Conservation (phyloP, 2,113 vertebrate species). For the Platichthys stellatus region DNA sequence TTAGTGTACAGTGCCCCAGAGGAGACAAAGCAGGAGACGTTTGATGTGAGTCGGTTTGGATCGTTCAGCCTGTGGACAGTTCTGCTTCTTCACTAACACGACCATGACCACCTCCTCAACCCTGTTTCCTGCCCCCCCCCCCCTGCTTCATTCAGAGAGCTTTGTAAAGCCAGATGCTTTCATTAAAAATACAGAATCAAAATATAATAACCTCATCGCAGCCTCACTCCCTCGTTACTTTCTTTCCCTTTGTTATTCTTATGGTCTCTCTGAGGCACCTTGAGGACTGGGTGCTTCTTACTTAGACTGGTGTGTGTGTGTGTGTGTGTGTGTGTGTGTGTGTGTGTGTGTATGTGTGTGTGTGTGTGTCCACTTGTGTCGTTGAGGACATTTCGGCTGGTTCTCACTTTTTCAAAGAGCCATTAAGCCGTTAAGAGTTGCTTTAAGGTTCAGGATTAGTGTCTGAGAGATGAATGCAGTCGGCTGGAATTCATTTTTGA, state of each 20-base stretch:
- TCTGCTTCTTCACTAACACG: neutral
- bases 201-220: conserved; percentile 29
- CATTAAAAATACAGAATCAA: conserved; percentile 41
- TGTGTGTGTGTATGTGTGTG: too few relatives aligned
- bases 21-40: neutral
- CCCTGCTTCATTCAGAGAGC: neutral
- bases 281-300: neutral
- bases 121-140: neutral
- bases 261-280: neutral
- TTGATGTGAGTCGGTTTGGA: conserved; percentile 10
- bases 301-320: neutral
- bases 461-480: too few relatives aligned
- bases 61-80: conserved; percentile 3
- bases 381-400: too few relatives aligned
- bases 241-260: conserved; percentile 15
- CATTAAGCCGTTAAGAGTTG: too few relatives aligned
- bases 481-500: too few relatives aligned
- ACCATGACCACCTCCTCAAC: neutral
- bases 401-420: too few relatives aligned
- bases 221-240: conserved; percentile 17
- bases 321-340: too few relatives aligned
- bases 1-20: conserved; percentile 3
- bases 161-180: conserved; percentile 40
- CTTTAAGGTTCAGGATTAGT: too few relatives aligned
- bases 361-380: too few relatives aligned